Base-by-base conservation (phyloP, 2,113 vertebrate species). In the Monopterus albus region DNA sequence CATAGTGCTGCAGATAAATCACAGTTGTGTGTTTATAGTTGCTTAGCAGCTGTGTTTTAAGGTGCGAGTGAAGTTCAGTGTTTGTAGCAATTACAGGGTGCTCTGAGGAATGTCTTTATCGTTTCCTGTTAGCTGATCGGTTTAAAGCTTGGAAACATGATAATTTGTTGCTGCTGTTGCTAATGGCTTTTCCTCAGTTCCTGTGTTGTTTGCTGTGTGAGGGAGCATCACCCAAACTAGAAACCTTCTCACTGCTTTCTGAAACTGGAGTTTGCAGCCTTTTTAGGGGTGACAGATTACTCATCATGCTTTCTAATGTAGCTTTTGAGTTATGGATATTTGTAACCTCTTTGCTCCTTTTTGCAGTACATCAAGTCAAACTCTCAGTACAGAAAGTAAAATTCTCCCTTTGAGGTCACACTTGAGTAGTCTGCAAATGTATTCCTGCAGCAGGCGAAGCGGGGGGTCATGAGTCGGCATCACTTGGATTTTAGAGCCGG, bases 51-150 rank as follows among this genome's bases (percentile, higher is more conserved):
- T 76, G 75, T 8, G 15, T 26, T 46, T 58, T 33, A 26, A 58
- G 38, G 45, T 18, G 2, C 1, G n/a, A 47, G 25, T 10, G 28
- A 17, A 14, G 57, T 20, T 50, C 59, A 18, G 56, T 7, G 10
- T 26, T 70, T 31, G 3, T 0, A 13, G 51, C 36, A 69, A 62
- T 86, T 61, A 67, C 57, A 75, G 60, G 72, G 15, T 31, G 26
- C 52, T 42, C 50, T 38, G 25, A 64, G 63, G 36, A 72, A 71
- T 10, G 53, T 55, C 31, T 56, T 61, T 21, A 31, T 61, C 10
- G 39, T 53, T 75, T 80, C 66, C 68, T 68, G 72, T 55, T 45
- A 1, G 18, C 46, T 68, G 50, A 46, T 20, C 28, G 14, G 23
- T 47, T 58, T 4, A 8, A 21, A 18, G 31, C 21, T 61, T 7